A percentile compares a stretch with the other conserved stretches of the same genome.
These are phyloP conservation scores for Zaprionus lachaisei DNA, from an alignment of 1,140 invertebrate genomes.

Conservation along the genomic window DNA sequence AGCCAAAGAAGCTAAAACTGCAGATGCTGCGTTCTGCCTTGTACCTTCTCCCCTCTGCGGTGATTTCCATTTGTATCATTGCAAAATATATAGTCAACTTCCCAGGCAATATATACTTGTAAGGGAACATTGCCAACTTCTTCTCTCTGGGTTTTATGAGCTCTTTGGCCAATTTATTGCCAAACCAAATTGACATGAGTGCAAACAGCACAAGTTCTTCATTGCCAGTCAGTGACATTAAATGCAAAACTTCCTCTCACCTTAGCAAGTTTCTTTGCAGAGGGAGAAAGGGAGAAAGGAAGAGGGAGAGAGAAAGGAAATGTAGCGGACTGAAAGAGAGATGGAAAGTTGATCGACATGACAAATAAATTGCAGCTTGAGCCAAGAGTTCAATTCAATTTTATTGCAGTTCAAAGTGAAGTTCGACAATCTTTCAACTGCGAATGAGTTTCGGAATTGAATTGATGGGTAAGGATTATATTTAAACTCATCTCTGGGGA, in stretches of 20 bases:
- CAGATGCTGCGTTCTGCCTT: slow-evolving; percentile 38
- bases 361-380: not conserved
- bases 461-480: not conserved
- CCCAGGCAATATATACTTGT: not conserved
- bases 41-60: slow-evolving; percentile 16
- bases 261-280: not conserved
- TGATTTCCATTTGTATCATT: slow-evolving; percentile 61
- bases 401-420: slow-evolving; percentile 5
- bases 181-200: slow-evolving; percentile 13
- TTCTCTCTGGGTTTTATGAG: slow-evolving; percentile 16
- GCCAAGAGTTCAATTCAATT: not conserved
- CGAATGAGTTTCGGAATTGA: not conserved
- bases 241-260: slow-evolving; percentile 4
- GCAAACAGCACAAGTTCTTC: slow-evolving; percentile 15
- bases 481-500: not conserved
- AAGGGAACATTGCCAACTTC: not conserved
- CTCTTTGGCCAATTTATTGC: slow-evolving; percentile 37
- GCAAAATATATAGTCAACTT: slow-evolving; percentile 4
- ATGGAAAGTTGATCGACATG: not conserved
- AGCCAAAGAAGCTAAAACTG: slow-evolving; percentile 34
- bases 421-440: not conserved
- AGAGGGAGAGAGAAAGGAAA: not conserved
- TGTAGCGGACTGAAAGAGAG: too few species aligned
- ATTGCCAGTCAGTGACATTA: not conserved
- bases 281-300: not conserved